Evolutionary conservation across 2,797 vertebrate species (phyloP).

Genomic region (Lutjanus campechanus): DNA sequence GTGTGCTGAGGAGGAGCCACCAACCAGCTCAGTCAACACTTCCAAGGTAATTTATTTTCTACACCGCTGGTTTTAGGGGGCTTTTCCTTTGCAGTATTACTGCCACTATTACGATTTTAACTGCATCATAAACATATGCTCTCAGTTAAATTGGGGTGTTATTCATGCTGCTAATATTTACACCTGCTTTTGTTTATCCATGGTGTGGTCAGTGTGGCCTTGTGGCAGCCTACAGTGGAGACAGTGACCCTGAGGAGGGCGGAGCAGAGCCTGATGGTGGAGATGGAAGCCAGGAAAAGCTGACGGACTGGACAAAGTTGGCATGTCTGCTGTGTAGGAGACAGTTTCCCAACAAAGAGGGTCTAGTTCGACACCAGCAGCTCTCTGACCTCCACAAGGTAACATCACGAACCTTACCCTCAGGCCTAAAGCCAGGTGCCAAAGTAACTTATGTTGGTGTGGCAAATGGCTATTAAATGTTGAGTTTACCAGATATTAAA

Average conservation of each 20-base stretch:
- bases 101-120: not conserved
- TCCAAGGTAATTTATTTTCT: conserved; percentile 88
- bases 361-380: conserved; percentile 94
- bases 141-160: not conserved
- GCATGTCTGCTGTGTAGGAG: conserved; percentile 97
- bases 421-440: not conserved
- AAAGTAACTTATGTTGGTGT: no score
- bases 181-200: not conserved
- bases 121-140: not conserved
- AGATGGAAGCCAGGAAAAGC: conserved; percentile 90
- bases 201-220: conserved; percentile 87
- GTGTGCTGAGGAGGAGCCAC: conserved; percentile 88
- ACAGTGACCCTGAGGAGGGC: conserved; percentile 96
- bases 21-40: conserved; percentile 70
- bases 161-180: not conserved
- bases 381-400: conserved; percentile 99
- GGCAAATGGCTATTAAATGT: no score
- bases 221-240: conserved; percentile 97
- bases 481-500: no score
- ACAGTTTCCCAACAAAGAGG: conserved; percentile 97
- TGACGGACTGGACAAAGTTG: conserved; percentile 97
- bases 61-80: fast-evolving
- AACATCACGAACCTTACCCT: conserved; percentile 11
- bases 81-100: not conserved
- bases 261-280: conserved; percentile 84